phyloP scores from a whole-genome alignment of 2,888 invertebrate genomes.

The Carpatolechia fugitivella region DNA sequence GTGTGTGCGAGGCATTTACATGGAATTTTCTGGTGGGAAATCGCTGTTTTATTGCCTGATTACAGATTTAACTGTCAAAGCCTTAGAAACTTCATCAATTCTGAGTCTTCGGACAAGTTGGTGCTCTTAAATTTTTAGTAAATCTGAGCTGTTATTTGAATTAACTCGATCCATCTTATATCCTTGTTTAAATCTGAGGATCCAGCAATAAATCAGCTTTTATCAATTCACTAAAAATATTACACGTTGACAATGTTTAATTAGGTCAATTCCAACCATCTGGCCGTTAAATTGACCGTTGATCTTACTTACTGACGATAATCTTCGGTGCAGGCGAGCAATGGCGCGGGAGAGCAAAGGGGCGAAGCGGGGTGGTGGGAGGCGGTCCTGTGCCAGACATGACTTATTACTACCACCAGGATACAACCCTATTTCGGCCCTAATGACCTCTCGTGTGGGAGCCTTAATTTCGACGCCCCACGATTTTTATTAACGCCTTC shows the following conservation, averaged over 20 bases:
- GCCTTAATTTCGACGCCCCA: constrained; percentile 76
- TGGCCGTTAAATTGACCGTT: constrained; percentile 70
- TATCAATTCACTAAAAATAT: constrained; percentile 40
- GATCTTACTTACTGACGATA: constrained; percentile 71
- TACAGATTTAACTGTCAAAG: constrained; percentile 25
- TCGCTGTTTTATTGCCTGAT: constrained; percentile 30
- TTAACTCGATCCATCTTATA: too few relatives aligned
- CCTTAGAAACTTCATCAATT: background rate
- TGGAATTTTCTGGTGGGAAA: constrained; percentile 47
- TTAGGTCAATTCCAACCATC: constrained; percentile 55
- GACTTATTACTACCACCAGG: constrained; percentile 76
- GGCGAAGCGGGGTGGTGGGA: constrained; percentile 37
- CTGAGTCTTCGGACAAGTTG: background rate
- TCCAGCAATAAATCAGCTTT: background rate
- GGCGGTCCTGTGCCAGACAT: constrained; percentile 71
- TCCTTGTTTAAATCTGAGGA: too few relatives aligned
- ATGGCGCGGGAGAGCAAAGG: constrained; percentile 52
- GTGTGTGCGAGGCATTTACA: constrained; percentile 67
- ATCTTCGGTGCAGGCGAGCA: constrained; percentile 60
- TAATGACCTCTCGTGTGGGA: constrained; percentile 73
- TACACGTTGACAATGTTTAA: constrained; percentile 49
- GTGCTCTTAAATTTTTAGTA: too few relatives aligned
- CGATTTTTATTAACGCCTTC: constrained; percentile 75
- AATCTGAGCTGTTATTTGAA: too few relatives aligned
- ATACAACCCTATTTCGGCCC: constrained; percentile 76